Evolutionary conservation across 2,888 invertebrate genomes (phyloP), one percentile per base, ranked within the genome.

Genomic region (Lissocephala sabroskyi): DNA sequence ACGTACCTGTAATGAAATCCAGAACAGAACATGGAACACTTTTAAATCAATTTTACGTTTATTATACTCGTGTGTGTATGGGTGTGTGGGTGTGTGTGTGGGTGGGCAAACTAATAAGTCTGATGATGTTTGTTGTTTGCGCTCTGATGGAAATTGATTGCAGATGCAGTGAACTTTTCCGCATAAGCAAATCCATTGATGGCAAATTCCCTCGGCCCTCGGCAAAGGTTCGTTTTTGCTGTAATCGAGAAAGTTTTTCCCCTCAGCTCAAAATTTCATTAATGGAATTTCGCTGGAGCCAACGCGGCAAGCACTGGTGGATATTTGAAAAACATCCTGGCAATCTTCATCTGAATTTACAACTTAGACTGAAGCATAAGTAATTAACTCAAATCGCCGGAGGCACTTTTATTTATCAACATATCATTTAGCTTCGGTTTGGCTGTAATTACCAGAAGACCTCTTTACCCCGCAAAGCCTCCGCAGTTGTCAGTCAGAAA

Each of bases 1-100:
- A 63, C 88, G 85, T 59, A 88, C 84, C 88, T 88, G 62, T 1
- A 54, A n/a, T n/a, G 47, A 48, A 41, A 45, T 6, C 14, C 26
- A 50, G 11, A 1, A 49, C 4, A 43, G 45, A 36, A 37, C 18
- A 28, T 14, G 19, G 6, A 11, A 40, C 36, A 30, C 23, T 32
- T 26, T 18, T 45, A 47, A 41, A 28, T 46, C 36, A 40, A 49
- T 32, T 49, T 23, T 18, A 14, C n/a, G 41, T 11, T 28, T 1
- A 23, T n/a, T n/a, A n/a, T n/a, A n/a, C n/a, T n/a, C n/a, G n/a
- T n/a, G n/a, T n/a, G n/a, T n/a, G n/a, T n/a, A 32, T 29, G 32
- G 13, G n/a, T 14, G 17, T 18, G 41, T 41, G 28, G 1, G 14
- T 43, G 37, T 32, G 47, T 36, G 29, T 23, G n/a, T n/a, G 13